These are phyloP conservation scores for Altica lythri DNA, from an alignment of 2,888 invertebrate genomes.

Conservation along the genomic window DNA sequence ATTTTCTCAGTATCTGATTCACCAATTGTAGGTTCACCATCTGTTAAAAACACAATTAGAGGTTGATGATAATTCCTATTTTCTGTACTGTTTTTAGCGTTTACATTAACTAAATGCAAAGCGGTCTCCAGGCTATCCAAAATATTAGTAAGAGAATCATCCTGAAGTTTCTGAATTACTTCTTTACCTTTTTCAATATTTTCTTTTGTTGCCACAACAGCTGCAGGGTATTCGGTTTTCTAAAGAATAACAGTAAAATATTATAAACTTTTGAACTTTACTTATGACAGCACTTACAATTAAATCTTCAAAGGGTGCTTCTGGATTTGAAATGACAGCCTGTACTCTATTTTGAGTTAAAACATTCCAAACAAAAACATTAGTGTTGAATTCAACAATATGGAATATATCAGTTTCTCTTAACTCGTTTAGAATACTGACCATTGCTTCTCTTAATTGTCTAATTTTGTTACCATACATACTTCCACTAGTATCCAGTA, in stretches of 20 bases:
- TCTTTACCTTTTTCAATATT: constrained; percentile 7
- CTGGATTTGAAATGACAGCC: constrained; percentile 43
- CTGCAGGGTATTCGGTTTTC: constrained; percentile 8
- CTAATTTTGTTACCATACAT: constrained; percentile 71
- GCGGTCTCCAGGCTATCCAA: constrained; percentile 58
- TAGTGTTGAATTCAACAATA: constrained; percentile 31
- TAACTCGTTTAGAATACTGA: constrained; percentile 61
- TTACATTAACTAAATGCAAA: constrained; percentile 59
- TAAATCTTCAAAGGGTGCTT: constrained; percentile 27
- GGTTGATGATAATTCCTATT: constrained; percentile 58
- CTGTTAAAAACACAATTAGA: constrained; percentile 68
- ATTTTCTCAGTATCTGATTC: background rate
- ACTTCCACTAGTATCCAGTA: constrained; percentile 75
- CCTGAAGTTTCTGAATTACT: constrained; percentile 9
- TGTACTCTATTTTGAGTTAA: constrained; percentile 51
- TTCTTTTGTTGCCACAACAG: constrained; percentile 8
- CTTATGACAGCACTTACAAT: too few species aligned
- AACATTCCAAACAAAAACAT: constrained; percentile 31
- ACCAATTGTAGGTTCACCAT: constrained; percentile 67
- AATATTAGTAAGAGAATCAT: constrained; percentile 5
- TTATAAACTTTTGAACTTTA: too few species aligned
- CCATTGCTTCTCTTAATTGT: constrained; percentile 70
- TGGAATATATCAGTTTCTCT: constrained; percentile 25
- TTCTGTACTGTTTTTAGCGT: constrained; percentile 41
- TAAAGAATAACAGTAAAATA: background rate